Evolutionary conservation across 2,797 vertebrate species (phyloP).

Genomic region (Myiotriccus ornatus): DNA sequence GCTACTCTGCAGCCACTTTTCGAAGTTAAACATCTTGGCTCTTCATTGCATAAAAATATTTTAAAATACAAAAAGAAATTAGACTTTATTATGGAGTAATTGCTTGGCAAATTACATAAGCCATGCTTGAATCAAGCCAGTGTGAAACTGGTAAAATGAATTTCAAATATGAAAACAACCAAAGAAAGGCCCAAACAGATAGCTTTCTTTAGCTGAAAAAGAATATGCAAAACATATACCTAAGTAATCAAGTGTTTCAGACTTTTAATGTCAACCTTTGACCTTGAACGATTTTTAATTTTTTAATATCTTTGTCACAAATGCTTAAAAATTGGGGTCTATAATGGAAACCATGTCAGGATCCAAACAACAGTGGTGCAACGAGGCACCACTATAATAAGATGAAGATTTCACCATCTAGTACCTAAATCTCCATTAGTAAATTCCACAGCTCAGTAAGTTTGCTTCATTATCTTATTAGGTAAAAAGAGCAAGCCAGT

Average conservation of each 20-base stretch:
- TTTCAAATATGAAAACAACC: constrained; percentile 46
- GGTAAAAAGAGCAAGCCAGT: constrained; percentile 85
- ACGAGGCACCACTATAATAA: constrained; percentile 76
- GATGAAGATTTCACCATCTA: constrained; percentile 85
- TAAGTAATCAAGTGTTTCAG: constrained; percentile 45
- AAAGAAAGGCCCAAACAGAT: constrained; percentile 16
- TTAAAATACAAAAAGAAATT: constrained; percentile 65
- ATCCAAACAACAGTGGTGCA: constrained; percentile 68
- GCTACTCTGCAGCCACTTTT: constrained; percentile 22
- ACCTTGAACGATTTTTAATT: constrained; percentile 51
- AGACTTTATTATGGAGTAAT: constrained; percentile 66
- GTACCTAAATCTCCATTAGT: constrained; percentile 88
- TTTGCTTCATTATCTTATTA: constrained; percentile 87
- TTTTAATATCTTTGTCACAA: constrained; percentile 64
- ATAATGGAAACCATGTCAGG: constrained; percentile 60
- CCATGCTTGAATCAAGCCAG: constrained; percentile 62
- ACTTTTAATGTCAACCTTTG: constrained; percentile 54
- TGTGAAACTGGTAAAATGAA: constrained; percentile 53
- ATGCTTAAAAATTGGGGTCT: constrained; percentile 63
- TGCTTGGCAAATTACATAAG: constrained; percentile 68
- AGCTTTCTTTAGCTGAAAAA: constrained; percentile 1
- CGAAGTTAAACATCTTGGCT: constrained; percentile 58
- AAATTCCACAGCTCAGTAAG: constrained; percentile 87
- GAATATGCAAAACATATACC: constrained; percentile 23
- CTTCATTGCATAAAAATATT: constrained; percentile 52